phyloP scores from a whole-genome alignment of 2,113 vertebrate genomes.

The Pyxicephalus adspersus region DNA sequence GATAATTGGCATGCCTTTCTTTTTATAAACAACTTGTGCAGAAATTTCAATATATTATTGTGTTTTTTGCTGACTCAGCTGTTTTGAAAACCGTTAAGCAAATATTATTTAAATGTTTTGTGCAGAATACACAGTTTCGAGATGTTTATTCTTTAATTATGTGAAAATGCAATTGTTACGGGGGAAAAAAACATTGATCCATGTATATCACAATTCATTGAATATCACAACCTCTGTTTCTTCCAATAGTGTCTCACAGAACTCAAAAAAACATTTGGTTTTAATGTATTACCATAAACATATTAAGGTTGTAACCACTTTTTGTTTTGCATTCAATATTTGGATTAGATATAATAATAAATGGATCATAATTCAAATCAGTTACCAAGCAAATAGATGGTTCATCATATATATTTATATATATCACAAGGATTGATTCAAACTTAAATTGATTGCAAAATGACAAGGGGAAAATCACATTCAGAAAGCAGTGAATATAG shows the following conservation, averaged over 20 bases:
- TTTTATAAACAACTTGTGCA: background rate
- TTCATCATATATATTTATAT: no score
- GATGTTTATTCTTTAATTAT: conserved; percentile 15
- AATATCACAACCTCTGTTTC: background rate
- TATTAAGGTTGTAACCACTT: no score
- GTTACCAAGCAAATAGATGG: no score
- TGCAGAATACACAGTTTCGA: conserved; percentile 4
- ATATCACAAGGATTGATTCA: no score
- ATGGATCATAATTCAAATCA: no score
- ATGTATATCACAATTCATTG: background rate
- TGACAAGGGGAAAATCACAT: no score
- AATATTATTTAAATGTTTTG: background rate
- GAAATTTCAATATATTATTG: conserved; percentile 7
- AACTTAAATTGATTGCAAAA: no score
- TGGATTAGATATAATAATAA: no score
- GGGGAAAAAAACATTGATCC: conserved; percentile 21
- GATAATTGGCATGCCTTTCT: conserved; percentile 10
- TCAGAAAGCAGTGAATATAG: no score
- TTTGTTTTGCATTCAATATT: no score
- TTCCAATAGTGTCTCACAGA: background rate
- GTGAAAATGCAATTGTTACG: conserved; percentile 16
- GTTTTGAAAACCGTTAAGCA: background rate
- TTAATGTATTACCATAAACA: no score
- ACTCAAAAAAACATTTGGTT: background rate
- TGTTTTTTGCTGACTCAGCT: background rate